These are phyloP conservation scores for Pristionchus exspectatus DNA, from an alignment of 2,888 invertebrate species.

Conservation along the genomic window DNA sequence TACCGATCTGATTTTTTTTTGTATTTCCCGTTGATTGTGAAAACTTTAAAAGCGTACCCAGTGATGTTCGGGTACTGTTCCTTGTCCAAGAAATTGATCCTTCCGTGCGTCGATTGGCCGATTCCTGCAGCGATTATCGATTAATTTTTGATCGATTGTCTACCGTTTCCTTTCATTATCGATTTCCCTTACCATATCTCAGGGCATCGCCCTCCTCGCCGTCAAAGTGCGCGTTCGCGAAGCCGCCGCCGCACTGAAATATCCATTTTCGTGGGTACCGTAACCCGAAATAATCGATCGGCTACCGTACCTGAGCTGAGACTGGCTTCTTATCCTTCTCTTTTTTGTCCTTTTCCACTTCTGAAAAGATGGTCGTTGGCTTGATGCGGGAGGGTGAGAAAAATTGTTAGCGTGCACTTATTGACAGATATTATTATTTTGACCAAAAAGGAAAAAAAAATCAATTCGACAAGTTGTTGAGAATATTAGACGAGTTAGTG, in stretches of 20 bases:
- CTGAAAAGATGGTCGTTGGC: neutral
- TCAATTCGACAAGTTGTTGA: neutral
- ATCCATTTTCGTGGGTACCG: neutral
- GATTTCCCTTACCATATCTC: constrained; percentile 42
- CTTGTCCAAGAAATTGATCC: constrained; percentile 70
- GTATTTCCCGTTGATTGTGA: neutral
- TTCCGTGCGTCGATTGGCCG: constrained; percentile 66
- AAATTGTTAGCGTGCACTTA: neutral
- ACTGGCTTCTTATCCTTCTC: constrained; percentile 37
- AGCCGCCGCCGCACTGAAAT: constrained; percentile 52
- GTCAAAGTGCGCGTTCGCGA: constrained; percentile 35
- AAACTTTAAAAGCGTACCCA: constrained; percentile 60
- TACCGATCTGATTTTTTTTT: too few relatives aligned
- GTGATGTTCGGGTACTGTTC: constrained; percentile 69
- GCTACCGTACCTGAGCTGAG: constrained; percentile 36
- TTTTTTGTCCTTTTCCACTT: constrained; percentile 9
- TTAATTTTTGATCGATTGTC: neutral
- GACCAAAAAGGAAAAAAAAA: neutral
- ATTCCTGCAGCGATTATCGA: constrained; percentile 12
- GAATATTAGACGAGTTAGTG: neutral
- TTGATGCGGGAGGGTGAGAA: neutral
- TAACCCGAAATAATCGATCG: neutral
- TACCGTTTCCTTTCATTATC: neutral
- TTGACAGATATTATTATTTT: neutral
- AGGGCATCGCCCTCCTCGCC: constrained; percentile 48